These are phyloP conservation scores for Cyprinodon tularosa DNA, from an alignment of 2,113 vertebrate species.

Conservation along the genomic window DNA sequence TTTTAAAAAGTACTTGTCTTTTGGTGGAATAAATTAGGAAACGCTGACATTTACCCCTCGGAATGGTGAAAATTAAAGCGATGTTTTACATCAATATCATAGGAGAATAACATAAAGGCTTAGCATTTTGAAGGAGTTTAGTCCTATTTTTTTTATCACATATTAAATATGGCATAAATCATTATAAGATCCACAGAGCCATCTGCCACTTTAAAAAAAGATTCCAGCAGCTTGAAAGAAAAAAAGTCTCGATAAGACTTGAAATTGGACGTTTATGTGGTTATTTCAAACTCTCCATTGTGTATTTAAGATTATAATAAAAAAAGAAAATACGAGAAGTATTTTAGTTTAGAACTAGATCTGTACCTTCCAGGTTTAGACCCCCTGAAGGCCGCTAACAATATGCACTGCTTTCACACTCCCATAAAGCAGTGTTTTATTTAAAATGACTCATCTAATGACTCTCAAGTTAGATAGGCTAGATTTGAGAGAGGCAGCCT, in stretches of 20 bases:
- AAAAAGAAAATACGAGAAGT: too few species aligned
- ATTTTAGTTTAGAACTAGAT: too few species aligned
- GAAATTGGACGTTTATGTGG: background rate
- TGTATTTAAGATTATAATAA: too few species aligned
- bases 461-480: too few species aligned
- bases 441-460: too few species aligned
- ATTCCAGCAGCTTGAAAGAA: background rate
- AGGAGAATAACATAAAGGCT: background rate
- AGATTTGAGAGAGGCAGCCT: too few species aligned
- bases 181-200: background rate
- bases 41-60: background rate
- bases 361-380: too few species aligned
- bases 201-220: background rate
- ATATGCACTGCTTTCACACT: too few species aligned
- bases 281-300: too few species aligned
- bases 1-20: background rate
- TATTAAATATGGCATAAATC: background rate
- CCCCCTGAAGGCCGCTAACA: too few species aligned
- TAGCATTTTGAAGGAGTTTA: background rate
- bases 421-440: too few species aligned
- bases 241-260: background rate
- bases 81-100: background rate
- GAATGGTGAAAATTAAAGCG: background rate
- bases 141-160: background rate
- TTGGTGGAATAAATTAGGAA: background rate